phyloP scores from a whole-genome alignment of 2,888 invertebrate species.

The Bedellia somnulentella region DNA sequence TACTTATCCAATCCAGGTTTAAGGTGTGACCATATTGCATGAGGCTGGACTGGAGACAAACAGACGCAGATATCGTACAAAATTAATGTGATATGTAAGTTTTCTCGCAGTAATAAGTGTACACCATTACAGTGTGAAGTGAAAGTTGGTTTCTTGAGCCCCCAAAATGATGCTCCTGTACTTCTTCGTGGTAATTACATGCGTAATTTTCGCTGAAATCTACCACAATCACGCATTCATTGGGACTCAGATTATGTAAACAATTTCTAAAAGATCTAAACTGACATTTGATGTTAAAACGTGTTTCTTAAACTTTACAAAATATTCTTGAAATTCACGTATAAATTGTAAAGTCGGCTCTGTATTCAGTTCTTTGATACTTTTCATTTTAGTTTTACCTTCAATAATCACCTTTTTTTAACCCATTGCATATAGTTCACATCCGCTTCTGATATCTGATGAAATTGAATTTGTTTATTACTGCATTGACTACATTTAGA shows the following conservation, averaged over 20 bases:
- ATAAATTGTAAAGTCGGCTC: no score
- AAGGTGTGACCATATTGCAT: constrained; percentile 7
- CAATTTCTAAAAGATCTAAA: background rate
- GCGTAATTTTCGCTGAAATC: no score
- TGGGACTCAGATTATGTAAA: background rate
- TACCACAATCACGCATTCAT: background rate
- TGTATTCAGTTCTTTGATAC: no score
- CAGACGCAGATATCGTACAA: constrained; percentile 1
- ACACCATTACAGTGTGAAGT: constrained; percentile 1
- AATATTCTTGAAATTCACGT: background rate
- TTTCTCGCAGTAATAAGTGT: background rate
- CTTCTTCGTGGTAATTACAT: background rate
- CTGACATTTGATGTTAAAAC: background rate
- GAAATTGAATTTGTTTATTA: no score
- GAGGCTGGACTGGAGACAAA: constrained; percentile 1
- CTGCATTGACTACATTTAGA: no score
- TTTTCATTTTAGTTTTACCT: background rate
- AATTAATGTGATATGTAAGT: constrained; percentile 1
- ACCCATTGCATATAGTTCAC: background rate
- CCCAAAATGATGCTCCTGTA: constrained; percentile 2
- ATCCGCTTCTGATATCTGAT: background rate
- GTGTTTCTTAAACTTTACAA: background rate
- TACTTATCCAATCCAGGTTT: constrained; percentile 3
- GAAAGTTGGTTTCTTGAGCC: background rate
- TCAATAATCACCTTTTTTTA: background rate